A percentile compares a stretch with the other conserved stretches of the same genome.
phyloP scores from a whole-genome alignment of 2,797 vertebrate species.

The Lithobates sylvaticus region DNA sequence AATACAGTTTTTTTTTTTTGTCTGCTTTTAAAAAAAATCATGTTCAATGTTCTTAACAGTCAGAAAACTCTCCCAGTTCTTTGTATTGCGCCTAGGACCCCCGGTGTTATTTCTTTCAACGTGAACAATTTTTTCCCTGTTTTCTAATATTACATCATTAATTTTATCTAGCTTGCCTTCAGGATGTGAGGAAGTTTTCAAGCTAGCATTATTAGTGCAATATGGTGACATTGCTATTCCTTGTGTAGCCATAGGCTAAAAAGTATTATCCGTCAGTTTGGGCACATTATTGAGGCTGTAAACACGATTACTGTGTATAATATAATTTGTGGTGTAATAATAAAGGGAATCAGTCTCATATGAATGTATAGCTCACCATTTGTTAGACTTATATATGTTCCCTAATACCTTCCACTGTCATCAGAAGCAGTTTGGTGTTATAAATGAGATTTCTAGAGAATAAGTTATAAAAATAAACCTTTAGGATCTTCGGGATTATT shows the following conservation, averaged over 20 bases:
- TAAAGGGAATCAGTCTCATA: slow-evolving; percentile 31
- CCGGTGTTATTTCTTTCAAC: neutral
- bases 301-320: slow-evolving; percentile 54
- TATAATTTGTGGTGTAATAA: slow-evolving; percentile 49
- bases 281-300: slow-evolving; percentile 36
- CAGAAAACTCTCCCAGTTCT: neutral
- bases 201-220: slow-evolving; percentile 39
- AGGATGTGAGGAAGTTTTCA: slow-evolving; percentile 27
- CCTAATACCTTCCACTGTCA: slow-evolving; percentile 13
- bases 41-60: neutral
- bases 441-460: neutral
- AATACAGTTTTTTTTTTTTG: neutral
- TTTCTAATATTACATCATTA: slow-evolving; percentile 54
- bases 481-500: slow-evolving; percentile 11
- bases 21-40: neutral
- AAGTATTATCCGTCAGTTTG: slow-evolving; percentile 42
- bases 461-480: slow-evolving; percentile 16
- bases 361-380: slow-evolving; percentile 30
- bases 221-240: slow-evolving; percentile 20
- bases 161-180: slow-evolving; percentile 38
- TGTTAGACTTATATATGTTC: slow-evolving; percentile 42
- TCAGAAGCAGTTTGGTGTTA: neutral
- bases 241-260: slow-evolving; percentile 48
- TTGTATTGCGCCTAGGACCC: neutral
- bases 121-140: neutral